Evolutionary conservation across 2,797 vertebrate species (phyloP), one percentile per base, ranked within the genome.

Genomic region (Rousettus madagascariensis): DNA sequence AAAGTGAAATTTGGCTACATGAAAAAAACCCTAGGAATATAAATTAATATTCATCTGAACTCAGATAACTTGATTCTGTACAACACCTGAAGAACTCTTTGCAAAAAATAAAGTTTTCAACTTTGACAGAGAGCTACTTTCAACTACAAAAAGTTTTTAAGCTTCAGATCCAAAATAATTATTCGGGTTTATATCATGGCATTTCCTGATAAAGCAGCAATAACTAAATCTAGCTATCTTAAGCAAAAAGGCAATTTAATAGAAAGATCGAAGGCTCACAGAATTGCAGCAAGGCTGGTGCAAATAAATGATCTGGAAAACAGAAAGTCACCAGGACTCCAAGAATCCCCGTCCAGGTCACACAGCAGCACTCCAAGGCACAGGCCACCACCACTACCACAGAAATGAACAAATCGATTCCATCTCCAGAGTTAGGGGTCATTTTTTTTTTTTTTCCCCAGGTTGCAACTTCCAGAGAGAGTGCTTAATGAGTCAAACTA

Each of bases 31-130:
- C 33, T 33, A 63, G 38, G 51, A 93, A 94, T 82, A 92, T 46
- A 87, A 80, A 96, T 83, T 51, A 86, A 26, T 43, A 63, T 74
- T 72, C 74, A 72, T 30, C 38, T 88, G 88, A 78, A 53, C 38
- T 78, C 28, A 57, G 28, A 91, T 87, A 90, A 86, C 46, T 91
- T 2, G 4, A 59, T 84, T 84, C 8, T 36, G 68, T 36, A 49
- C n/a, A 63, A 63, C 61, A 71, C 30, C 49, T 26, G 30, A 86
- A 85, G 49, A 92, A 8, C 26, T 91, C 71, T 87, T 89, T 61
- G 53, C 30, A 94, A 55, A 92, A 92, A 96, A 92, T 69, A 36
- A 78, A 89, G 57, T 92, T 92, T 68, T 88, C 63, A 78, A 71
- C 55, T 91, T 88, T 72, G 63, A 57, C 55, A 95, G 63, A 90